Percentiles rank a stretch among this genome's conserved stretches.
Conservation (phyloP, 2,113 vertebrate genomes). For the Acanthochromis polyacanthus region DNA sequence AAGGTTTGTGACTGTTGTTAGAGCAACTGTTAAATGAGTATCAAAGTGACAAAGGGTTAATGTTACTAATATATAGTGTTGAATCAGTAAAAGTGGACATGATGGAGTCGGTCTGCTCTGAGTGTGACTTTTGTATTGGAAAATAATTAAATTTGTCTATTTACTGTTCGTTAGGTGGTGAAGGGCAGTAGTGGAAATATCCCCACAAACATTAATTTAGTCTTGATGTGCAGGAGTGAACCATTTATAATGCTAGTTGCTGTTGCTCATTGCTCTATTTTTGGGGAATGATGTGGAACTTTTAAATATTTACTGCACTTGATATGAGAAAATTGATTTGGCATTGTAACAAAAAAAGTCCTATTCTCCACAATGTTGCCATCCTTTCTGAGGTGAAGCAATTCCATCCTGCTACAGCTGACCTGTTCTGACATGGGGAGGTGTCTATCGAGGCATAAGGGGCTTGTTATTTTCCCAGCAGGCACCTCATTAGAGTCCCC, state of each 20-base stretch:
- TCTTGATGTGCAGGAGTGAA: background rate
- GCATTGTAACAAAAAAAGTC: slow-evolving; percentile 6
- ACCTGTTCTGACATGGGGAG: slow-evolving; percentile 64
- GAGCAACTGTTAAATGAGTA: slow-evolving; percentile 31
- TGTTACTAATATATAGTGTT: slow-evolving; percentile 20
- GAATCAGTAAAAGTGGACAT: slow-evolving; percentile 28
- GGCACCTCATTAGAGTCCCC: slow-evolving; percentile 76
- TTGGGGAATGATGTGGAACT: background rate
- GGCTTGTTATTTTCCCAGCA: slow-evolving; percentile 78
- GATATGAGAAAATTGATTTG: background rate
- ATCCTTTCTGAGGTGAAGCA: slow-evolving; percentile 25
- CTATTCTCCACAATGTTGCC: background rate
- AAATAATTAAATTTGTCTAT: slow-evolving; percentile 16
- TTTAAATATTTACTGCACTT: background rate
- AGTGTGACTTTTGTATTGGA: slow-evolving; percentile 23
- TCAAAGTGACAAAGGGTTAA: slow-evolving; percentile 24
- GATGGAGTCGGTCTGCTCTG: slow-evolving; percentile 24
- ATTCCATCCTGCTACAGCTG: slow-evolving; percentile 61
- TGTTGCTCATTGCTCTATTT: background rate
- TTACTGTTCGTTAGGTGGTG: slow-evolving; percentile 7
- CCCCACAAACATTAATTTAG: background rate
- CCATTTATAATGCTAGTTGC: background rate
- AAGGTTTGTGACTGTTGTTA: slow-evolving; percentile 2
- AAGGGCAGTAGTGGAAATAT: slow-evolving; percentile 3
- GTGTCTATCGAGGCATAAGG: slow-evolving; percentile 60